Conservation (phyloP, 2,797 vertebrate genomes). For the Tadarida brasiliensis region DNA sequence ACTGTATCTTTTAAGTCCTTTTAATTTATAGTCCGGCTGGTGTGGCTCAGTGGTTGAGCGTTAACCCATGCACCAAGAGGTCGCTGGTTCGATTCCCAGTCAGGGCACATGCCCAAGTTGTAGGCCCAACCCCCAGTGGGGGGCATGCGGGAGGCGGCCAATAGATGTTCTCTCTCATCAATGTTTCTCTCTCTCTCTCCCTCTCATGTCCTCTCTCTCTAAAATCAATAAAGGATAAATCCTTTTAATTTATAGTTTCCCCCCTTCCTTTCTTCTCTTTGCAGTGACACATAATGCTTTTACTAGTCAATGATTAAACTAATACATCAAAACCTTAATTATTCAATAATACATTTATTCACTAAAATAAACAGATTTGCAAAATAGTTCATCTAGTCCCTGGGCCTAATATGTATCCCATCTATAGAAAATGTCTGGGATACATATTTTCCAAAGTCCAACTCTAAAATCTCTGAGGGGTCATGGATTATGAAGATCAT, state of each 20-base stretch:
- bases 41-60: too few species aligned
- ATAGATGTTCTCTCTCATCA: too few species aligned
- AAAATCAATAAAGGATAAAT: background rate
- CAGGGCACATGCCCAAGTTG: too few species aligned
- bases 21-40: background rate
- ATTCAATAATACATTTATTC: background rate
- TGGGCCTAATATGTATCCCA: background rate
- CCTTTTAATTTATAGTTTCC: background rate
- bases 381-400: background rate
- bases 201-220: too few species aligned
- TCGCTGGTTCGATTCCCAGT: too few species aligned
- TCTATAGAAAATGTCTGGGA: background rate
- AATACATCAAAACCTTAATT: background rate
- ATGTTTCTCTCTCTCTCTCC: too few species aligned
- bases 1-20: background rate
- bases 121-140: too few species aligned
- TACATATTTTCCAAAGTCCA: conserved; percentile 45
- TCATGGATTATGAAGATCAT: background rate
- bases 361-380: conserved; percentile 28
- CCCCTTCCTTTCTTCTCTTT: background rate
- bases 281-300: background rate
- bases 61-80: too few species aligned
- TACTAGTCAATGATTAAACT: background rate
- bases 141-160: too few species aligned
- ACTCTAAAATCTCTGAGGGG: background rate